Evolutionary conservation across 2,113 vertebrate species (phyloP), one percentile per base, ranked within the genome.

Genomic region (Halichoeres trimaculatus): DNA sequence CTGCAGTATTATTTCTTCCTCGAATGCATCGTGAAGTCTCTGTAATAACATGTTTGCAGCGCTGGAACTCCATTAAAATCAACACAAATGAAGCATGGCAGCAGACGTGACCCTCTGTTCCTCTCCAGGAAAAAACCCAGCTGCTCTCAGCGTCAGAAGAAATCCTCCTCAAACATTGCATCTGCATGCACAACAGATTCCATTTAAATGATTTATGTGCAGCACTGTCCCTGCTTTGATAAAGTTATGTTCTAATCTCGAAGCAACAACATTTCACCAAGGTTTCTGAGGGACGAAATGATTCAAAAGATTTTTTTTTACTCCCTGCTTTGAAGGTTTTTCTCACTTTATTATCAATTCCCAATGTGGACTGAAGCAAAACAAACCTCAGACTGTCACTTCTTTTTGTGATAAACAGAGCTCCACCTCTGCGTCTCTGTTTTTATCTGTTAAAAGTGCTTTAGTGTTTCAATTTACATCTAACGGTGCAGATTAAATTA

Each of bases 191-290:
- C 71, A 74, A 72, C 41, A 74, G 51, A 81, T 72, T 83, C 22
- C 22, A 55, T 75, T 70, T 82, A 58, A 89, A 85, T 83, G 58
- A 85, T 91, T 87, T 51, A 89, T 84, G 67, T 50, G 66, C 64
- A 53, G 60, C 77, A 54, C 52, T 62, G 61, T 24, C 47, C 69
- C 22, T 8, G 58, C 4, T 74, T 78, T 78, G 23, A 83, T 76
- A 59, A 80, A 70, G 53, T 70, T 63, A 12, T 30, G 5, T n/a
- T 58, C 57, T 68, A 45, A 82, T 70, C 76, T 74, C 68, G 54
- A 78, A 68, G 47, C 54, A n/a, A 26, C 10, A 59, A 43, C 61
- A n/a, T 34, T 38, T 57, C 60, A 62, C 62, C 55, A 9, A 30
- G 20, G 19, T 62, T 75, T 81, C 14, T 53, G 22, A 13, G 57